Evolutionary conservation across 2,888 invertebrate genomes (phyloP), one percentile per base, ranked within the genome.

Genomic region (Pristionchus mayeri): DNA sequence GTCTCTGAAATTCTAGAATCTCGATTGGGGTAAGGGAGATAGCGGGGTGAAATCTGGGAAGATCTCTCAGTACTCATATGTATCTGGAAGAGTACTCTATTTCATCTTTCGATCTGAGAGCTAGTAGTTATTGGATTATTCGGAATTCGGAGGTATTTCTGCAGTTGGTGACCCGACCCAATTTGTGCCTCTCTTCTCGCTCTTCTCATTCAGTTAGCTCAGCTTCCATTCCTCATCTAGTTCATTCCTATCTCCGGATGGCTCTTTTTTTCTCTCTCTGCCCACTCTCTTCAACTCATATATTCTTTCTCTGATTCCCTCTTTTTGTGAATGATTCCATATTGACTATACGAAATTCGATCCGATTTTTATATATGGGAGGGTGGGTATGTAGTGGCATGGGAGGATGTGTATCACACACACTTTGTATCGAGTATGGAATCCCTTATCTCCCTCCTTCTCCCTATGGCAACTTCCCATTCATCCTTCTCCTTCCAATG

Each of bases 201-300:
- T 40, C 21, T n/a, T 13, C 67, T 67, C 16, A 16, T 67, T 40
- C 18, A 40, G 67, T 67, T 67, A 67, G 67, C 18, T 67, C 67
- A 37, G 67, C 67, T 40, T 67, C 40, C 67, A 37, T 67, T 67
- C 37, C 60, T 60, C 60, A 30, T 60, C 60, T 60, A 60, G 60
- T 60, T 60, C 30, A 60, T 30, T 60, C 27, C 60, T 30, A 27
- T 60, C 27, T 60, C 30, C 30, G 7, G 27, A 60, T 27, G 60
- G 30, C 67, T 67, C 40, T 11, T 13, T 24, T 18, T 67, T n/a
- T 67, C 37, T 67, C 3, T 21, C 67, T 37, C 37, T 67, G 37
- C 21, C 37, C 60, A 60, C 60, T 60, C 6, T 60, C 27, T 57
- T 57, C 57, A 7, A 21, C 4, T 54, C n/a, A n/a, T n/a, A n/a